Conservation (phyloP, 2,797 vertebrate genomes). For the Aratinga solstitialis region DNA sequence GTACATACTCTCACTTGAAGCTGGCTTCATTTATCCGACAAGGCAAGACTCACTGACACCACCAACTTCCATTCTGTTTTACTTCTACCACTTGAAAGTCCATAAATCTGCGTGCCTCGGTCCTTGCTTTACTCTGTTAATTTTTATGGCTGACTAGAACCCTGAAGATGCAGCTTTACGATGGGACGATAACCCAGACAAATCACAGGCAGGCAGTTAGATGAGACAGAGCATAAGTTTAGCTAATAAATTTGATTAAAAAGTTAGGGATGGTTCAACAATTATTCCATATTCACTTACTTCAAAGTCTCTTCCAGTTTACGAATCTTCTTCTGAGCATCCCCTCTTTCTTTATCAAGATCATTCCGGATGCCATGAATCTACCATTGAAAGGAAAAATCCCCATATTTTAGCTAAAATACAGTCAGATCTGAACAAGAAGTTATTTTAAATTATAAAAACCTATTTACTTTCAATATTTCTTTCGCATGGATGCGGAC, state of each 20-base stretch:
- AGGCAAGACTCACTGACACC: background rate
- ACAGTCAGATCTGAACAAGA: background rate
- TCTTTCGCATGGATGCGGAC: background rate
- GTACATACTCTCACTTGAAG: background rate
- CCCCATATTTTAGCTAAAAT: background rate
- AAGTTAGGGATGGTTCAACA: background rate
- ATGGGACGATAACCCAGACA: background rate
- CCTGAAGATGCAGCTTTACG: background rate
- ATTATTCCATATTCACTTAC: slow-evolving; percentile 74
- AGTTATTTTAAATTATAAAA: background rate
- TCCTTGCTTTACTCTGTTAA: background rate
- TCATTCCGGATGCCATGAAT: slow-evolving; percentile 80
- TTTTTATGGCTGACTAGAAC: background rate
- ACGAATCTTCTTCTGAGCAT: slow-evolving; percentile 80
- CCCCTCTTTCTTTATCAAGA: slow-evolving; percentile 83
- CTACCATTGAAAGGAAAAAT: slow-evolving; percentile 68
- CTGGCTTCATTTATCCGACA: background rate
- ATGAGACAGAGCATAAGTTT: background rate
- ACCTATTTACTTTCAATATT: background rate
- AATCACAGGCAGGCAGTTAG: background rate
- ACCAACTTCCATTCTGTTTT: background rate
- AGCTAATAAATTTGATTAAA: background rate
- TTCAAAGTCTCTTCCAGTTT: slow-evolving; percentile 85
- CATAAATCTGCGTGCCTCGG: background rate
- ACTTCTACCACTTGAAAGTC: slow-evolving; percentile 3